Evolutionary conservation across 2,113 vertebrate species (phyloP).

Genomic region (Saccopteryx leptura): DNA sequence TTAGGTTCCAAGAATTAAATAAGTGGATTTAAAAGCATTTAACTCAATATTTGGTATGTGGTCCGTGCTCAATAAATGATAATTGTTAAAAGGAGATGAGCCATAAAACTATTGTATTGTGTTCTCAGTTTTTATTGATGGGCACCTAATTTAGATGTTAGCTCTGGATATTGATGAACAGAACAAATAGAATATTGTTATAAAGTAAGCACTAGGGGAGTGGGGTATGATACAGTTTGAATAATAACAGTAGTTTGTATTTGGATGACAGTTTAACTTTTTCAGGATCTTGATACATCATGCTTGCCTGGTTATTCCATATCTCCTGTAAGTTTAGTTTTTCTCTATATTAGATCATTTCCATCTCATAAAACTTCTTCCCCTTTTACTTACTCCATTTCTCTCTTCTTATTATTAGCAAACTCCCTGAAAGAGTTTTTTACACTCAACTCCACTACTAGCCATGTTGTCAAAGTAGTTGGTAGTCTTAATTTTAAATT

Average conservation of each 20-base stretch:
- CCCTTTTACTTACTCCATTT: background rate
- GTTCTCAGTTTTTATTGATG: background rate
- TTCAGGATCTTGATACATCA: background rate
- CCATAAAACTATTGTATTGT: background rate
- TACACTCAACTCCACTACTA: background rate
- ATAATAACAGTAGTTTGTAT: background rate
- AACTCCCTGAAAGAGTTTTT: background rate
- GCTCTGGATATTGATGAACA: background rate
- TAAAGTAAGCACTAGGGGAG: background rate
- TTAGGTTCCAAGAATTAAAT: background rate
- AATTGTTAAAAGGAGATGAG: background rate
- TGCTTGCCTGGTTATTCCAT: background rate
- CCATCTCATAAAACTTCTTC: background rate
- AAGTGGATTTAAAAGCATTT: background rate
- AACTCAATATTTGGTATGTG: background rate
- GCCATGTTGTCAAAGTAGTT: background rate
- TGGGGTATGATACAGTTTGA: background rate
- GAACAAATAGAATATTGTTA: background rate
- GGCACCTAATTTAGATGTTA: background rate
- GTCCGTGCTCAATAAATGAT: background rate
- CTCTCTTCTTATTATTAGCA: background rate
- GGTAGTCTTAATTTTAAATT: background rate
- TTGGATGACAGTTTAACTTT: background rate
- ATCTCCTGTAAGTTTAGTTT: background rate
- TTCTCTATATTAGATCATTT: constrained; percentile 32